Evolutionary conservation across 1,140 invertebrate genomes (phyloP), one percentile per base, ranked within the genome.

Genomic region (Macrotrachela quadricornifera): DNA sequence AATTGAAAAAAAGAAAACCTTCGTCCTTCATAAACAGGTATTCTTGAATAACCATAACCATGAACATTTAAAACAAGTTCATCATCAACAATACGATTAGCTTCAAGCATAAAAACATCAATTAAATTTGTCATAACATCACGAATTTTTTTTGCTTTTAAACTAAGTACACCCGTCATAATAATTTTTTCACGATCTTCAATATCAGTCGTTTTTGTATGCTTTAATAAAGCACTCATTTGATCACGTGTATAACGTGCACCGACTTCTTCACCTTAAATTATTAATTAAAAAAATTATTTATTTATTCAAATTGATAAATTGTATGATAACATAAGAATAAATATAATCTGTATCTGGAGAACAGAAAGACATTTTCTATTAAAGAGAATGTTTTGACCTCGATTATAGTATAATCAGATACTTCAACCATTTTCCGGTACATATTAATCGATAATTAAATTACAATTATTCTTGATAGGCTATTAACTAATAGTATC

Each of bases 121-220:
- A 91, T 84, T 46, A 96, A 78, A 63, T 81, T 80, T 1, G 88
- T 95, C 90, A 95, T 95, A 16, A 94, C 80, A 62, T 91, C 83
- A 0, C 73, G 71, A 0, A 92, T 88, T 0, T 78, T 84, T 71
- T 94, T 95, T 66, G 83, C 84, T 38, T 83, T 79, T 36, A 94
- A 71, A 64, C 91, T 84, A 55, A 95, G 73, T 0, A 88, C 90
- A 14, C 91, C 90, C 9, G 85, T 82, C 59, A 96, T 95, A 40
- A 96, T 95, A 66, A 94, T 90, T 15, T 94, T 83, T 70, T 96
- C 90, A 63, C 94, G 87, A 61, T 83, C 86, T 66, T 90, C 85
- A 67, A 63, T 61, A 36, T 62, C 54, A 1, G 48, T 56, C 54
- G 64, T 62, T 57, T 64, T 62, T 3, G 64, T 65, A 55, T 69